Evolutionary conservation across 2,797 vertebrate species (phyloP).

Genomic region (Bufotes viridis): DNA sequence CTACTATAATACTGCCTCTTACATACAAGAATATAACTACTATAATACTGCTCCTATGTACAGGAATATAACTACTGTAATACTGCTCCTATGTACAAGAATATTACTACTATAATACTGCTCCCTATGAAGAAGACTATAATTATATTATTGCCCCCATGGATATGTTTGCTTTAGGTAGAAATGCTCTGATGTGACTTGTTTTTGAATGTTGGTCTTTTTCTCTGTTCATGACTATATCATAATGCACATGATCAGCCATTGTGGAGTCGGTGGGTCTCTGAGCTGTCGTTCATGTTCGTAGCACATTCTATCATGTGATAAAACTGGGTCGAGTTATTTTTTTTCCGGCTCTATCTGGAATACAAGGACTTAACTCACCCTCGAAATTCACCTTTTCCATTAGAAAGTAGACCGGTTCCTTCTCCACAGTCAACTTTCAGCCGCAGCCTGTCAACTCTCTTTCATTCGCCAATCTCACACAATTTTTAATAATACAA

Average conservation of each 20-base stretch:
- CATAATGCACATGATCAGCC: background rate
- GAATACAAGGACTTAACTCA: background rate
- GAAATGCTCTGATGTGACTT: background rate
- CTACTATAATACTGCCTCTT: background rate
- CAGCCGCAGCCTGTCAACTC: background rate
- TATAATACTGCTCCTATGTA: slow-evolving; percentile 7
- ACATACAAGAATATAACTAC: slow-evolving; percentile 7
- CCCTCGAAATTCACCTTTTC: background rate
- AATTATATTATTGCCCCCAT: too few species aligned
- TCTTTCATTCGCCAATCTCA: slow-evolving; percentile 7
- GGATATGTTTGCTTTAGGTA: background rate
- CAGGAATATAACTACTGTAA: slow-evolving; percentile 13
- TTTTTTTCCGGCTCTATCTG: background rate
- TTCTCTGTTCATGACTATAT: background rate
- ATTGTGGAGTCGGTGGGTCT: too few species aligned
- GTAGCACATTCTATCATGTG: background rate
- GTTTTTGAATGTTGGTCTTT: background rate
- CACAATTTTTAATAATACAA: slow-evolving; percentile 9
- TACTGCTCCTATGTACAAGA: background rate
- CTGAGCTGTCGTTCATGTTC: background rate
- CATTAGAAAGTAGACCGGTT: too few species aligned
- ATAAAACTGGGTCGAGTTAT: background rate
- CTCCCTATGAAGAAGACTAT: too few species aligned
- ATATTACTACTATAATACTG: background rate
- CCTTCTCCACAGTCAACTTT: slow-evolving; percentile 1